Conservation (phyloP, 2,797 vertebrate genomes). For the Liasis olivaceus region DNA sequence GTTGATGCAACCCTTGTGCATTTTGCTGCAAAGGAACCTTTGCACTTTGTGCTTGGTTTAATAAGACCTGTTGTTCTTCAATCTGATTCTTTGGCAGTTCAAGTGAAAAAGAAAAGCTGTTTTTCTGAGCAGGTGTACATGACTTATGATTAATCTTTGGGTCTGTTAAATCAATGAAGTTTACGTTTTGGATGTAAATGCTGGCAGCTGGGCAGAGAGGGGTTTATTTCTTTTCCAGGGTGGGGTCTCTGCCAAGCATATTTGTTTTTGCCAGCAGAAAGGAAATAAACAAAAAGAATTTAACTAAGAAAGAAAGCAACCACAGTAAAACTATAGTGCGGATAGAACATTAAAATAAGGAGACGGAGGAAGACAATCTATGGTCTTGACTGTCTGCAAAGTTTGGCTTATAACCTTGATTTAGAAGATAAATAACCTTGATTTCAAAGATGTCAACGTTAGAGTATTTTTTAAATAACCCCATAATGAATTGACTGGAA, state of each 20-base stretch:
- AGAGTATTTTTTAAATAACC: not conserved
- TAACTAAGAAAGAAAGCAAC: not conserved
- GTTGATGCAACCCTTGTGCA: not conserved
- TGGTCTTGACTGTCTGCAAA: not conserved
- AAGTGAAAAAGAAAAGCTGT: not conserved
- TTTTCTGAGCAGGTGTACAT: not conserved
- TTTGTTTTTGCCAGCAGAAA: not conserved
- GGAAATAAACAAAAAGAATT: not conserved
- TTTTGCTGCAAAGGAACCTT: not conserved
- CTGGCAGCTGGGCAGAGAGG: not conserved
- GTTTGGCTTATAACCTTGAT: not conserved
- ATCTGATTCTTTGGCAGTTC: not conserved
- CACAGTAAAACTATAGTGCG: not conserved
- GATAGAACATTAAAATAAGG: not conserved
- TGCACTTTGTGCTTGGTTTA: not conserved
- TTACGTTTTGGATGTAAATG: not conserved
- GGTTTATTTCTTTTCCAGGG: not conserved
- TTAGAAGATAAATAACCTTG: not conserved
- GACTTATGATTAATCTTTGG: not conserved
- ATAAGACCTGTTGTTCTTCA: not conserved
- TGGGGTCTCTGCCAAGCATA: not conserved
- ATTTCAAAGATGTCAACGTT: not conserved
- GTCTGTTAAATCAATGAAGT: not conserved
- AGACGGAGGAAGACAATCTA: not conserved
- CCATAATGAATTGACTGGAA: not conserved